Percentiles rank a stretch among this genome's conserved stretches.
Conservation (phyloP, 2,888 invertebrate genomes). For the Tubulanus polymorphus region DNA sequence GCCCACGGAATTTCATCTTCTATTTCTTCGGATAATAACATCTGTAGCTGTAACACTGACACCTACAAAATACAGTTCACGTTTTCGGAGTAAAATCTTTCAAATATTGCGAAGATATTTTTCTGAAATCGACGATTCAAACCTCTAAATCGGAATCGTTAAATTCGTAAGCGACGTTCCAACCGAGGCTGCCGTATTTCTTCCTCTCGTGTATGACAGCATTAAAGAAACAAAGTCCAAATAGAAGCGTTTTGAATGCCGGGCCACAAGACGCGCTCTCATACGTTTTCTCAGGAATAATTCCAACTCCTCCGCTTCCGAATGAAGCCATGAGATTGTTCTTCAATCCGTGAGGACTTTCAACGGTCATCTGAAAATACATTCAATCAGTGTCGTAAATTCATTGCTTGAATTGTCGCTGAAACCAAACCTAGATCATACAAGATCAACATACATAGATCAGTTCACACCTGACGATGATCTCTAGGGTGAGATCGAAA, state of each 20-base stretch:
- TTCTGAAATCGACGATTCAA: conserved; percentile 4
- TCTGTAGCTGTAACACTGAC: conserved; percentile 45
- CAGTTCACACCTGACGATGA: no score
- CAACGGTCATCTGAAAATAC: conserved; percentile 51
- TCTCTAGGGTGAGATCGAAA: no score
- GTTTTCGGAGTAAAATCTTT: no score
- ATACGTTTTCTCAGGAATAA: conserved; percentile 40
- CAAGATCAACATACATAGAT: no score
- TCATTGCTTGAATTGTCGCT: no score
- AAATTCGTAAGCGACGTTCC: conserved; percentile 53
- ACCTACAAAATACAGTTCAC: no score
- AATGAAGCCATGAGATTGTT: conserved; percentile 48
- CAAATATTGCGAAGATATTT: not conserved
- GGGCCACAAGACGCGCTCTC: conserved; percentile 28
- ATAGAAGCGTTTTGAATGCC: conserved; percentile 45
- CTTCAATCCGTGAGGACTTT: conserved; percentile 49
- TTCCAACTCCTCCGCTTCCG: conserved; percentile 43
- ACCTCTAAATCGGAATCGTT: conserved; percentile 54
- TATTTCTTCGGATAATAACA: conserved; percentile 38
- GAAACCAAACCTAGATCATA: no score
- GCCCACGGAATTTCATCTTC: conserved; percentile 44
- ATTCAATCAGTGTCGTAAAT: no score
- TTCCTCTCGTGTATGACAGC: conserved; percentile 51
- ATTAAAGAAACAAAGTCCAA: conserved; percentile 51
- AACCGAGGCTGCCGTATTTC: conserved; percentile 52